phyloP scores from a whole-genome alignment of 2,888 invertebrate species.

The Ctena decussata region DNA sequence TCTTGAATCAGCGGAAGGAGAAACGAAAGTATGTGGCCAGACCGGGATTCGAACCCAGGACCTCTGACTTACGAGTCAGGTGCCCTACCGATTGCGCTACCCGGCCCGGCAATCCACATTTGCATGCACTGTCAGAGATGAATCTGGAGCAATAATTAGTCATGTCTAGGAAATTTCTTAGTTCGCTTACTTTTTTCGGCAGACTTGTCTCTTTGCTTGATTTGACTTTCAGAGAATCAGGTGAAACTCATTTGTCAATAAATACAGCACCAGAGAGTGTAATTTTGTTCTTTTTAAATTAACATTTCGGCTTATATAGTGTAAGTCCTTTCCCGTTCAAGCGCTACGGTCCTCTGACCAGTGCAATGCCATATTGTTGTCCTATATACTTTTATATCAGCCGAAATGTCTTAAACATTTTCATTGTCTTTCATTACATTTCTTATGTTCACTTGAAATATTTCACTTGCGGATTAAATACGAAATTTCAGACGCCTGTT shows the following conservation, averaged over 20 bases:
- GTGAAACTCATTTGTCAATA: constrained; percentile 39
- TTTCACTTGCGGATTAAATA: constrained; percentile 85
- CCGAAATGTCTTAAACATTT: constrained; percentile 83
- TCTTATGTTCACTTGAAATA: constrained; percentile 86
- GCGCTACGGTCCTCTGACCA: constrained; percentile 69
- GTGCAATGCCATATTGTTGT: constrained; percentile 77
- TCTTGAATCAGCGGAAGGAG: no score
- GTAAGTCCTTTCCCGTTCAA: constrained; percentile 60
- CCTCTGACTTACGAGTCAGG: no score
- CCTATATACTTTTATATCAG: constrained; percentile 85
- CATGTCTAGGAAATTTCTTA: constrained; percentile 71
- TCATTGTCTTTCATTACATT: constrained; percentile 81
- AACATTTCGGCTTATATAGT: constrained; percentile 80
- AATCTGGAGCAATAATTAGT: constrained; percentile 69
- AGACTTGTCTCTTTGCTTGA: constrained; percentile 54
- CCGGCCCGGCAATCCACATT: no score
- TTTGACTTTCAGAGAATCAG: constrained; percentile 63
- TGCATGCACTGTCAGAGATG: constrained; percentile 65
- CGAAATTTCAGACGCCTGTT: constrained; percentile 71
- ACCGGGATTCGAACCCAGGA: no score
- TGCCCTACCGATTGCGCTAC: no score
- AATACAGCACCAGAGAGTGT: constrained; percentile 56
- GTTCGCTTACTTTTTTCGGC: constrained; percentile 66
- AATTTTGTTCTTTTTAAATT: constrained; percentile 55
- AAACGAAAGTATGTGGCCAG: no score